Evolutionary conservation across 2,888 invertebrate genomes (phyloP).

Genomic region (Scaptomyza flava): DNA sequence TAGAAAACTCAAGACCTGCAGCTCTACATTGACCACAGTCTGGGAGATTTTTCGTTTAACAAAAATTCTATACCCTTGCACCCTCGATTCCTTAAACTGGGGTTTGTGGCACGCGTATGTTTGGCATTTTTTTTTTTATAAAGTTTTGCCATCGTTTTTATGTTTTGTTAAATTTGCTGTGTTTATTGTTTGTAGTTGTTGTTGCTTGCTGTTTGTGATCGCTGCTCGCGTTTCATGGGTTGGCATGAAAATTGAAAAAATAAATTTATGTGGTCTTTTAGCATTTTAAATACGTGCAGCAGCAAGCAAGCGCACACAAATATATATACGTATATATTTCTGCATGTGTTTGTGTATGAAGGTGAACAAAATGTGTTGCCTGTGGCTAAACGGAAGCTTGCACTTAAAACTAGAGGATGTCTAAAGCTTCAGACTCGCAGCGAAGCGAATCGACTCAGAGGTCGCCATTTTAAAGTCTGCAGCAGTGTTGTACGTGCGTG

Average conservation of each 20-base stretch:
- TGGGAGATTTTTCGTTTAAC: slow-evolving; percentile 8
- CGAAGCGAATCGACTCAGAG: slow-evolving; percentile 11
- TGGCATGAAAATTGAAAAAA: slow-evolving; percentile 68
- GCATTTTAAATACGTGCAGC: slow-evolving; percentile 68
- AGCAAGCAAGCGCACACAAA: slow-evolving; percentile 8
- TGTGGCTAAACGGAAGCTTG: slow-evolving; percentile 52
- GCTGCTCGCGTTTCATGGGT: slow-evolving; percentile 40
- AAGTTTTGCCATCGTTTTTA: slow-evolving; percentile 19
- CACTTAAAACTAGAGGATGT: slow-evolving; percentile 61
- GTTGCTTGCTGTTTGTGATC: slow-evolving; percentile 33
- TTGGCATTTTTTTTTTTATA: slow-evolving; percentile 72
- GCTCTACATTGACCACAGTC: slow-evolving; percentile 9
- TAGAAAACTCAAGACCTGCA: neutral
- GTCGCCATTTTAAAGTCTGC: slow-evolving; percentile 25
- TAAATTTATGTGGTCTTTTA: slow-evolving; percentile 75
- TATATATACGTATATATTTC: neutral
- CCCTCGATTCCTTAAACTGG: neutral
- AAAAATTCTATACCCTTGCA: neutral
- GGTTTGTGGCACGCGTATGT: slow-evolving; percentile 42
- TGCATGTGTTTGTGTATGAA: slow-evolving; percentile 2
- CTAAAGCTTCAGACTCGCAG: slow-evolving; percentile 27
- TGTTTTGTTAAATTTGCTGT: slow-evolving; percentile 14
- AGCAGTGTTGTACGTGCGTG: slow-evolving; percentile 3
- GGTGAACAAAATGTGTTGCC: slow-evolving; percentile 19
- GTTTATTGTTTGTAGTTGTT: slow-evolving; percentile 31